Conservation (phyloP, 1,140 invertebrate genomes). For the Drosophila paulistorum region DNA sequence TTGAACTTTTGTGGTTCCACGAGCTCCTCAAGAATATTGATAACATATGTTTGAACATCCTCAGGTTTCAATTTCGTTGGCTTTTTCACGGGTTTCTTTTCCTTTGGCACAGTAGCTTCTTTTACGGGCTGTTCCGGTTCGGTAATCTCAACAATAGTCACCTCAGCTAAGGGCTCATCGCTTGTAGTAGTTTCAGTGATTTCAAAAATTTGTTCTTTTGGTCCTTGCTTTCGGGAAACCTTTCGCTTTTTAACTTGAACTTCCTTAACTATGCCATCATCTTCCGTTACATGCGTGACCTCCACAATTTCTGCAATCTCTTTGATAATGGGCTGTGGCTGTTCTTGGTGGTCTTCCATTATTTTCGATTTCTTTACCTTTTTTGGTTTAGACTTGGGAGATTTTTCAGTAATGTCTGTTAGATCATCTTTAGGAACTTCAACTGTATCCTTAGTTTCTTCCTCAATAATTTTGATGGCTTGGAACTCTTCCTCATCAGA, state of each 20-base stretch:
- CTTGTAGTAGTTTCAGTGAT: conserved; percentile 49
- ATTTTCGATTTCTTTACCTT: conserved; percentile 48
- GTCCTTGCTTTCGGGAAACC: conserved; percentile 52
- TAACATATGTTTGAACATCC: conserved; percentile 58
- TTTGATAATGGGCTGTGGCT: conserved; percentile 40
- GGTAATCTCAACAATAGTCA: conserved; percentile 49
- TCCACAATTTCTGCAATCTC: conserved; percentile 47
- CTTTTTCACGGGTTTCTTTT: conserved; percentile 44
- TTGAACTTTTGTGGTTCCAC: conserved; percentile 36
- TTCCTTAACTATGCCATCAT: conserved; percentile 44
- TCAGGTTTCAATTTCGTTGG: conserved; percentile 58
- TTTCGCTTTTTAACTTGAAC: conserved; percentile 60
- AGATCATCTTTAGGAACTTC: conserved; percentile 38
- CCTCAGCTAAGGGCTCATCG: conserved; percentile 55
- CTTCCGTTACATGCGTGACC: conserved; percentile 27
- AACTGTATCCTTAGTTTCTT: conserved; percentile 19
- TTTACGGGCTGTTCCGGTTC: conserved; percentile 20
- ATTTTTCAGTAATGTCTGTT: conserved; percentile 62
- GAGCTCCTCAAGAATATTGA: conserved; percentile 68
- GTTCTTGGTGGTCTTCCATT: conserved; percentile 39
- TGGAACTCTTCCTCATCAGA: conserved; percentile 28
- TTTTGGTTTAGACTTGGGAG: conserved; percentile 49
- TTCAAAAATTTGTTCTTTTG: conserved; percentile 59
- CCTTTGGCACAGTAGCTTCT: not conserved
- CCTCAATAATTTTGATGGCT: conserved; percentile 17